Percentiles rank a stretch among this genome's conserved stretches.
Evolutionary conservation across 2,797 vertebrate genomes (phyloP).

Genomic region (Phrynocephalus vlangalii): DNA sequence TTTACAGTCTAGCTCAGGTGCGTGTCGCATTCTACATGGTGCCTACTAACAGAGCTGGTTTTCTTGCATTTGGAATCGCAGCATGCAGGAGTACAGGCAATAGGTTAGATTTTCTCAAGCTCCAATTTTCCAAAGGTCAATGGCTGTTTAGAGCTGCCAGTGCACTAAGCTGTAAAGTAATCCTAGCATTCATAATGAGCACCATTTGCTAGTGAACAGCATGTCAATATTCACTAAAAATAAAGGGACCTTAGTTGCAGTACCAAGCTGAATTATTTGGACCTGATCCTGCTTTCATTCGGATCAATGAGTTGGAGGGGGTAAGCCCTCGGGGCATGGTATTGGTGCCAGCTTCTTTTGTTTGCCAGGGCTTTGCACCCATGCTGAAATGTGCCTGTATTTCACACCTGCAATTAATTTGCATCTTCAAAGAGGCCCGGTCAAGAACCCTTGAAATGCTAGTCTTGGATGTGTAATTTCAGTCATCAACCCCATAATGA

Average conservation of each 20-base stretch:
- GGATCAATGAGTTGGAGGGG: constrained; percentile 29
- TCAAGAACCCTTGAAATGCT: constrained; percentile 26
- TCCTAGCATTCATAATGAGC: constrained; percentile 55
- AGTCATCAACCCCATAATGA: constrained; percentile 34
- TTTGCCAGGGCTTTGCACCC: constrained; percentile 34
- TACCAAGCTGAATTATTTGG: constrained; percentile 17
- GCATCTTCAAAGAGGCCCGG: constrained; percentile 10
- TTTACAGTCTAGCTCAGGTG: constrained; percentile 21
- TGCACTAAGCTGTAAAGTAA: constrained; percentile 48
- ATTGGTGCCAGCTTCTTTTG: constrained; percentile 41
- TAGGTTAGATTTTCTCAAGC: constrained; percentile 40
- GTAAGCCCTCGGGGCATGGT: constrained; percentile 25
- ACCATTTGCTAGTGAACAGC: constrained; percentile 52
- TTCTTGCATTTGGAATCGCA: constrained; percentile 38
- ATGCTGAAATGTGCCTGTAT: not conserved
- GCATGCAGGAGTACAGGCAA: constrained; percentile 21
- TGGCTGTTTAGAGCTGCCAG: constrained; percentile 44
- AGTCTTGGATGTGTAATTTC: constrained; percentile 29
- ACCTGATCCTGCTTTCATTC: constrained; percentile 28
- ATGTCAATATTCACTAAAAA: constrained; percentile 53
- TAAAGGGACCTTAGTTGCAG: constrained; percentile 36
- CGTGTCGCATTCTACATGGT: not conserved
- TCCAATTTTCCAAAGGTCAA: constrained; percentile 54
- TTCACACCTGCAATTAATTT: constrained; percentile 55
- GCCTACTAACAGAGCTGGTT: constrained; percentile 30